These are phyloP conservation scores for Orthosia cruda DNA, from an alignment of 2,888 invertebrate species.

Conservation along the genomic window DNA sequence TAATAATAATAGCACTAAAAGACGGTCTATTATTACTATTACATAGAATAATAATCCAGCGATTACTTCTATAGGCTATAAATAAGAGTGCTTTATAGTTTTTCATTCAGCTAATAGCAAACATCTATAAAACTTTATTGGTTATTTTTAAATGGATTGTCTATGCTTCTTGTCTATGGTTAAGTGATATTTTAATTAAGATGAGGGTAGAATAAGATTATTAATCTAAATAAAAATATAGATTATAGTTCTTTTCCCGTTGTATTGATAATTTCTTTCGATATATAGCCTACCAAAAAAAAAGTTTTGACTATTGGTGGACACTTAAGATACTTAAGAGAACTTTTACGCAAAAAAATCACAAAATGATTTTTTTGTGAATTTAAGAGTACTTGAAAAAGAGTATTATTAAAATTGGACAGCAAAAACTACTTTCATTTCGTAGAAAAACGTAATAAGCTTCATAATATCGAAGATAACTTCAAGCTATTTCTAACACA, in stretches of 20 bases:
- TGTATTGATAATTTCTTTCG: background rate
- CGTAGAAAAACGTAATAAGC: background rate
- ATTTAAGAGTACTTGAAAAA: background rate
- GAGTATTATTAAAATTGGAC: background rate
- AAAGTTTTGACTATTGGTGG: no score
- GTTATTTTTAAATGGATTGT: slow-evolving; percentile 57
- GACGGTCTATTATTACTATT: slow-evolving; percentile 10
- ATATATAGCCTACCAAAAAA: no score
- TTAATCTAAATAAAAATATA: background rate
- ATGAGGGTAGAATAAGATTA: background rate
- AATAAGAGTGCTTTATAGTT: slow-evolving; percentile 51
- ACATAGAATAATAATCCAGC: slow-evolving; percentile 7
- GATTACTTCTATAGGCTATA: slow-evolving; percentile 37
- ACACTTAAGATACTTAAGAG: background rate
- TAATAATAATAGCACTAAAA: background rate
- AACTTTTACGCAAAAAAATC: no score
- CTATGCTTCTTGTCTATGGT: slow-evolving; percentile 5
- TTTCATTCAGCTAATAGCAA: slow-evolving; percentile 43
- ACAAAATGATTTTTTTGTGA: no score
- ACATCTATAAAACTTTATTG: slow-evolving; percentile 53
- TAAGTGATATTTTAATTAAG: background rate
- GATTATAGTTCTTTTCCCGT: background rate
- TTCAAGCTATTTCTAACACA: background rate
- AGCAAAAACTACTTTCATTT: background rate
- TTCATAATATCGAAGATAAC: background rate